Conservation (phyloP, 2,888 invertebrate genomes). For the Andrena bicolor region DNA sequence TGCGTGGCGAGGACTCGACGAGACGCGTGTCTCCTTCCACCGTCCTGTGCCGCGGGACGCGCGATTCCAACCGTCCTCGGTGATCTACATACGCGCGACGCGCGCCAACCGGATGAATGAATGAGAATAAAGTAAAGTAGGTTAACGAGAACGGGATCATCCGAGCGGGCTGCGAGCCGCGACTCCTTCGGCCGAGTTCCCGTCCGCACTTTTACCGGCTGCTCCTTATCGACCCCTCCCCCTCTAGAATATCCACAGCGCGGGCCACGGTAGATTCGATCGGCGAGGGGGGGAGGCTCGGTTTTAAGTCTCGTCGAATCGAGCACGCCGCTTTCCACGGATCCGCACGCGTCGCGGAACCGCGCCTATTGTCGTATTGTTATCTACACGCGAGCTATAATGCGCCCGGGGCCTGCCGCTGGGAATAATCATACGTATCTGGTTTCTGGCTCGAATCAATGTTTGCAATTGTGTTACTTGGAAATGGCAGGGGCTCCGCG, state of each 20-base stretch:
- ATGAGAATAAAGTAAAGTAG: conserved; percentile 64
- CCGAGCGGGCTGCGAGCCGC: conserved; percentile 47
- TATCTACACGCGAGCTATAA: conserved; percentile 60
- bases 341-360: conserved; percentile 41
- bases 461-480: conserved; percentile 63
- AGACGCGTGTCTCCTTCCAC: conserved; percentile 23
- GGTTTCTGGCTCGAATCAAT: conserved; percentile 61
- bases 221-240: background rate
- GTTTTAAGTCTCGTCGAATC: conserved; percentile 5
- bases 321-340: conserved; percentile 10
- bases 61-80: conserved; percentile 4
- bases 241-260: background rate
- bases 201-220: background rate
- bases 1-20: conserved; percentile 42
- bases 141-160: conserved; percentile 60
- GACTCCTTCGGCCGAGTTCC: conserved; percentile 24
- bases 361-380: conserved; percentile 57
- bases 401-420: conserved; percentile 1
- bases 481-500: conserved; percentile 43
- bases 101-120: conserved; percentile 53
- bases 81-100: conserved; percentile 18
- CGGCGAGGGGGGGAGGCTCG: no score
- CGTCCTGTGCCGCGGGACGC: conserved; percentile 20
- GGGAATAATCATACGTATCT: conserved; percentile 63
- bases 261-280: no score